These are phyloP conservation scores for Entomyzon cyanotis DNA, from an alignment of 2,113 vertebrate genomes.

Conservation along the genomic window DNA sequence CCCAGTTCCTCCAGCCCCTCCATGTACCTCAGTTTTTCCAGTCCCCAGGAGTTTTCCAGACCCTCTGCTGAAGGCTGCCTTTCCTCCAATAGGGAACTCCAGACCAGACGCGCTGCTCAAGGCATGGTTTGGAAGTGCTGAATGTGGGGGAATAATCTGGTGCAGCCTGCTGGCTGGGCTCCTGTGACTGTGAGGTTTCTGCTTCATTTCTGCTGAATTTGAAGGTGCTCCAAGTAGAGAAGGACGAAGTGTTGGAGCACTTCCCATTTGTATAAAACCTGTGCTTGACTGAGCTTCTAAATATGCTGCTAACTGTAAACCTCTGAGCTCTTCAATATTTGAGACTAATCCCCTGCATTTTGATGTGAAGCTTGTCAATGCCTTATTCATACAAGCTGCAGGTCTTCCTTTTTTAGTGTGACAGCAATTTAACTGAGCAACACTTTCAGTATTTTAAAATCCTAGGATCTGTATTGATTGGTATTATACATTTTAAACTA, in stretches of 20 bases:
- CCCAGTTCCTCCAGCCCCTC: not conserved
- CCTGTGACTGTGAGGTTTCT: not conserved
- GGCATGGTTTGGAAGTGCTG: not conserved
- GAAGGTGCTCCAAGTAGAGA: not conserved
- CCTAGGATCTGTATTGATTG: not conserved
- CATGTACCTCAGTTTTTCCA: fast-evolving
- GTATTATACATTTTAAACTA: not conserved
- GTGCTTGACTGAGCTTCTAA: not conserved
- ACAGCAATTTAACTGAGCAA: not conserved
- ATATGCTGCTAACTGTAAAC: not conserved
- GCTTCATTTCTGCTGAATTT: not conserved
- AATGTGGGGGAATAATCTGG: too few relatives aligned
- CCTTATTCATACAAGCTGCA: not conserved
- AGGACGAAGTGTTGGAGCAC: not conserved
- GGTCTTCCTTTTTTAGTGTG: not conserved
- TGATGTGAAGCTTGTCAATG: not conserved
- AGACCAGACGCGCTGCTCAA: not conserved
- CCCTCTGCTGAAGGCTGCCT: not conserved
- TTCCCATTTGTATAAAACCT: not conserved
- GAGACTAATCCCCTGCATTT: not conserved
- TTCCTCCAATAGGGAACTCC: not conserved
- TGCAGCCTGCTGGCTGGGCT: not conserved
- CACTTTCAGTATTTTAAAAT: not conserved
- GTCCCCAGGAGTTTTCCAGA: not conserved
- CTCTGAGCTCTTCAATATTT: not conserved